phyloP scores from a whole-genome alignment of 2,797 vertebrate species.

The Manis crassicaudata region DNA sequence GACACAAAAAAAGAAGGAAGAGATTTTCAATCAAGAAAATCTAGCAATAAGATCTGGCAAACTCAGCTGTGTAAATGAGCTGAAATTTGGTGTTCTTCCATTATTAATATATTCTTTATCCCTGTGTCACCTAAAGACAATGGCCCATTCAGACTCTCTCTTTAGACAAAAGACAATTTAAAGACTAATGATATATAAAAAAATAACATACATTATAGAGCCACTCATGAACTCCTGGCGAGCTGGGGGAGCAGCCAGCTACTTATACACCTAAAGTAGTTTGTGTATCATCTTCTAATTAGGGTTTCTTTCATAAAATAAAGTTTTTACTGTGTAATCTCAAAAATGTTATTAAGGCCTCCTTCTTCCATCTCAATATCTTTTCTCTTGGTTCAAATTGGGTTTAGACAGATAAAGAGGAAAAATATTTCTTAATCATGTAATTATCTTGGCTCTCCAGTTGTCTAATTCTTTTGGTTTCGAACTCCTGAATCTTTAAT shows the following conservation, averaged over 20 bases:
- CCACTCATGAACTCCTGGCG: not conserved
- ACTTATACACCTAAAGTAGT: not conserved
- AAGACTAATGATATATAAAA: not conserved
- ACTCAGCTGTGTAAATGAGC: not conserved
- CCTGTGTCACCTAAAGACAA: not conserved
- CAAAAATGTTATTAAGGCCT: conserved; percentile 30
- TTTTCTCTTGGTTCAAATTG: conserved; percentile 9
- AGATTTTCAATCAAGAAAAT: conserved; percentile 35
- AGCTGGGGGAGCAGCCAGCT: not conserved
- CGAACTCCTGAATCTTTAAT: conserved; percentile 36
- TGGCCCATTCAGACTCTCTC: not conserved
- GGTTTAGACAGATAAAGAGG: not conserved
- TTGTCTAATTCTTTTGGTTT: conserved; percentile 7
- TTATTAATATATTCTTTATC: conserved; percentile 15
- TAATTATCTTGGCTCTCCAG: not conserved
- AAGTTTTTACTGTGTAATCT: not conserved
- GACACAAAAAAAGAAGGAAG: not conserved
- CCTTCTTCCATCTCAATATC: not conserved
- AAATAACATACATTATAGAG: conserved; percentile 3
- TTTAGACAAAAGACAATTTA: conserved; percentile 32
- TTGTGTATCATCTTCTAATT: not conserved
- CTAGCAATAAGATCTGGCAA: conserved; percentile 31
- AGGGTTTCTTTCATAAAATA: conserved; percentile 28
- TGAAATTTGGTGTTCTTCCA: conserved; percentile 20
- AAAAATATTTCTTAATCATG: conserved; percentile 15